Percentiles rank a stretch among this genome's conserved stretches.
These are phyloP conservation scores for Aphis craccivora DNA, from an alignment of 1,140 invertebrate species.

Conservation along the genomic window DNA sequence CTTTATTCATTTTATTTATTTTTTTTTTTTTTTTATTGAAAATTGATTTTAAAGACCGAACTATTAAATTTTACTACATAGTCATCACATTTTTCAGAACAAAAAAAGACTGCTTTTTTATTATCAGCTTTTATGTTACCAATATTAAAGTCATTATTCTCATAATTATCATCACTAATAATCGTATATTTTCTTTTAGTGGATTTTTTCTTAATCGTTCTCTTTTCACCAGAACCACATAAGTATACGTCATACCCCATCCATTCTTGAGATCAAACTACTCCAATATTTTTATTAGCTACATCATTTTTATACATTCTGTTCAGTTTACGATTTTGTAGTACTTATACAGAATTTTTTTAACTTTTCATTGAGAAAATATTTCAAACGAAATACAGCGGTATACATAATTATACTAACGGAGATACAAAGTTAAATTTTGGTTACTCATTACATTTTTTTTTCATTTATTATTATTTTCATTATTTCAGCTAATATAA, in stretches of 20 bases:
- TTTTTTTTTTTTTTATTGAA: neutral
- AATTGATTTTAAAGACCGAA: neutral
- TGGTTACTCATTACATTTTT: neutral
- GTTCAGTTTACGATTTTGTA: neutral
- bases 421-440: neutral
- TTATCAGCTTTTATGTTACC: slow-evolving; percentile 1
- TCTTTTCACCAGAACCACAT: neutral
- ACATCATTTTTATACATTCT: neutral
- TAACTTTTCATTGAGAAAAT: neutral
- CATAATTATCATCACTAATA: neutral
- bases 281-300: neutral
- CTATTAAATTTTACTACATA: neutral
- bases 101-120: neutral
- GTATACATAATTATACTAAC: neutral
- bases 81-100: neutral
- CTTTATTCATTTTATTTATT: neutral
- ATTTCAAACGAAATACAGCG: neutral
- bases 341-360: neutral
- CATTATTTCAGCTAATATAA: neutral
- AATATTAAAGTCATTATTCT: slow-evolving; percentile 13
- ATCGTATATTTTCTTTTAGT: neutral
- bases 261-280: neutral
- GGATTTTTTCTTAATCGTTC: neutral
- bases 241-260: neutral
- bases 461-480: neutral